Conservation (phyloP, 2,113 vertebrate species). For the Nansenia antarctica region DNA sequence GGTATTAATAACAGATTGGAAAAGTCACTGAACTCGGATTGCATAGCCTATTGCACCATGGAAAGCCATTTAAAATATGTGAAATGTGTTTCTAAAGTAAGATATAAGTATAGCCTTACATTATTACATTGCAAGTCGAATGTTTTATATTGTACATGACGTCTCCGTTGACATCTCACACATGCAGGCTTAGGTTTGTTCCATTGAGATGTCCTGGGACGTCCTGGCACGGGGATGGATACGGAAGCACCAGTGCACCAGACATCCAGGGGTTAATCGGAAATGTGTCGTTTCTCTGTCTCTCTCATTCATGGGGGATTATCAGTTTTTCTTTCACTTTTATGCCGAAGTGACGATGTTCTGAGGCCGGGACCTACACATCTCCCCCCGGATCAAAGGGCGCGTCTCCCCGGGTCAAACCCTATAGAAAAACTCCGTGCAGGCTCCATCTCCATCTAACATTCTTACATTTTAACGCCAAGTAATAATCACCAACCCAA, state of each 20-base stretch:
- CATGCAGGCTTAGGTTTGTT: too few relatives aligned
- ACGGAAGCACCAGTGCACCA: background rate
- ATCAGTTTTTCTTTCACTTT: constrained; percentile 63
- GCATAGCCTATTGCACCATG: background rate
- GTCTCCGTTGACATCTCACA: too few relatives aligned
- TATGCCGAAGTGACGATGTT: constrained; percentile 53
- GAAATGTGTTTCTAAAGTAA: background rate
- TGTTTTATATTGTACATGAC: too few relatives aligned
- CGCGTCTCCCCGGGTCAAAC: background rate
- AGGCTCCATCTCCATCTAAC: constrained; percentile 44
- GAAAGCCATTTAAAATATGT: background rate
- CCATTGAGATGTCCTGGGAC: background rate
- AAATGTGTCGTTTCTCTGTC: constrained; percentile 48
- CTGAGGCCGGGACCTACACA: constrained; percentile 23
- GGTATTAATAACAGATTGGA: too few relatives aligned
- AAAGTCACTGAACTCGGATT: too few relatives aligned
- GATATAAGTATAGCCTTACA: too few relatives aligned
- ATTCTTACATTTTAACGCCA: constrained; percentile 45
- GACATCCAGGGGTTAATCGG: constrained; percentile 42
- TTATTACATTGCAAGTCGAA: too few relatives aligned
- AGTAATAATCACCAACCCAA: constrained; percentile 38
- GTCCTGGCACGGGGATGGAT: too few relatives aligned
- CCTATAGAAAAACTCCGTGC: too few relatives aligned
- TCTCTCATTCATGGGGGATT: constrained; percentile 36
- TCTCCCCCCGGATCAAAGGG: constrained; percentile 25